phyloP scores from a whole-genome alignment of 2,888 invertebrate species.

The Lissonota sp. region DNA sequence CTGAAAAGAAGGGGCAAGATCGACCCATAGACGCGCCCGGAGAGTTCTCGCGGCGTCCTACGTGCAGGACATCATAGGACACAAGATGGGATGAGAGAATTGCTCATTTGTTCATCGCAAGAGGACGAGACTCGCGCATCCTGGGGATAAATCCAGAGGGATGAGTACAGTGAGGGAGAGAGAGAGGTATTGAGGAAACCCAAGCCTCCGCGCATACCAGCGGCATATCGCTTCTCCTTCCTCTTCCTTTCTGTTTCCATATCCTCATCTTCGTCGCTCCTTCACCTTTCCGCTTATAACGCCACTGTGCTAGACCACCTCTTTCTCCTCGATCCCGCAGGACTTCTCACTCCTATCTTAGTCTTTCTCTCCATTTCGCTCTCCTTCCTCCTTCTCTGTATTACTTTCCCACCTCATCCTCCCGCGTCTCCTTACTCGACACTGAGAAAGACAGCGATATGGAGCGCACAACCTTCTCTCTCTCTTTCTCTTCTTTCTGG shows the following conservation, averaged over 20 bases:
- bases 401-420: constrained; percentile 45
- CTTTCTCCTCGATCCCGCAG: constrained; percentile 45
- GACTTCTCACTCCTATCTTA: constrained; percentile 48
- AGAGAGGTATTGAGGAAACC: constrained; percentile 43
- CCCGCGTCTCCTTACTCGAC: constrained; percentile 49
- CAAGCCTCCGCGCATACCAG: constrained; percentile 74
- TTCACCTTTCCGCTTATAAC: constrained; percentile 42
- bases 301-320: constrained; percentile 29
- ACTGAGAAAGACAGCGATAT: constrained; percentile 22
- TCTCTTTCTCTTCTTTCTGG: constrained; percentile 58
- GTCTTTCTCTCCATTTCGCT: constrained; percentile 38
- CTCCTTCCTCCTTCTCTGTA: constrained; percentile 9
- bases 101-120: constrained; percentile 82
- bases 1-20: constrained; percentile 64
- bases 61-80: constrained; percentile 82
- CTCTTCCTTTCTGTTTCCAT: constrained; percentile 47
- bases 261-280: constrained; percentile 52
- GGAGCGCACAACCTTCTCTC: constrained; percentile 15
- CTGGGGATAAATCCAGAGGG: constrained; percentile 25
- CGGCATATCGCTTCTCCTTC: constrained; percentile 26
- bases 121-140: constrained; percentile 70
- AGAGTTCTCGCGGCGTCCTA: constrained; percentile 72
- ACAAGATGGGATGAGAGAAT: constrained; percentile 80
- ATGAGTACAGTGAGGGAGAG: constrained; percentile 27
- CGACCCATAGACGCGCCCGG: constrained; percentile 77